Base-by-base conservation (phyloP, 2,113 vertebrate species). In the Mola mola region DNA sequence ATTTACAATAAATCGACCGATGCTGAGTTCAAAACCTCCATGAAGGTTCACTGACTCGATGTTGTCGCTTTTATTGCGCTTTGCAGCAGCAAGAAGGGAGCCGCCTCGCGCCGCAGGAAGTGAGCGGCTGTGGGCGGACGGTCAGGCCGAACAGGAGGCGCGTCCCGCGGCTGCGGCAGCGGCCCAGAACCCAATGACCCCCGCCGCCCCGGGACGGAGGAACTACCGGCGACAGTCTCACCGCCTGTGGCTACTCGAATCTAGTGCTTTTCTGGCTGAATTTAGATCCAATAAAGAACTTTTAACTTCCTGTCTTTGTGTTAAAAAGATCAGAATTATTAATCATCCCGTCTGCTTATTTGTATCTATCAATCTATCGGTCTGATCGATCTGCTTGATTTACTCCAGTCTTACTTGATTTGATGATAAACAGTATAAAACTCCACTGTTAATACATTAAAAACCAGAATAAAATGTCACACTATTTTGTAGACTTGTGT, bases 11-110 rank as follows among this genome's bases (percentile, higher is more conserved):
- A n/a, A n/a, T n/a, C n/a, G n/a, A n/a, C n/a, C 2, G 4, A 9
- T 25, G 47, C 25, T 12, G 1, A 28, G 13, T 3, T 16, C 2
- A 8, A 37, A 37, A 10, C 2, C 5, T n/a, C 12, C 20, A n/a
- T 8, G 1, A 53, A 51, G 19, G 2, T 1, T 20, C n/a, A 1
- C 6, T 24, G 24, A 33, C 1, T 38, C 66, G 47, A 21, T 60
- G 48, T 78, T 34, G 63, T 68, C 48, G 63, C 44, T 3, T 44
- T 49, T 68, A n/a, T n/a, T 71, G 53, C 65, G 67, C 11, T 46
- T 70, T 93, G 84, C 72, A 98, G 95, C 90, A 98, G 96, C 95
- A 99, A 97, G 94, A 98, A 99, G 90, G 92, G 92, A 75, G 93
- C 92, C 8, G 94, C 94, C 31, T 90, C 94, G 0, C 96, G 92